phyloP scores from a whole-genome alignment of 2,888 invertebrate species.

The Drosophila leonis region DNA sequence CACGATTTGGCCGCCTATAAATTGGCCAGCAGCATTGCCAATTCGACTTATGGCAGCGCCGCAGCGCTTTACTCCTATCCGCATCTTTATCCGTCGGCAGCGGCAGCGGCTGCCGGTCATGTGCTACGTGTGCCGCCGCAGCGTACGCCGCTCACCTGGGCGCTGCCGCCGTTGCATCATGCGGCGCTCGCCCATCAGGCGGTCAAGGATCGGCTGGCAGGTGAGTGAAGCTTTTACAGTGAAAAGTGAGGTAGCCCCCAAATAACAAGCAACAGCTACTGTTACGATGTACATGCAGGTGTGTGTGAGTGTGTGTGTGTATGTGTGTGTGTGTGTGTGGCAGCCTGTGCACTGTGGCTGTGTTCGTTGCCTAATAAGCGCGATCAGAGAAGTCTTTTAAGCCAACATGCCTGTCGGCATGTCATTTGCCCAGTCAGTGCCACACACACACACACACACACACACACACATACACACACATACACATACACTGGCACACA shows the following conservation, averaged over 20 bases:
- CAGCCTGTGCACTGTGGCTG: constrained; percentile 10
- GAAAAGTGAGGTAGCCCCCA: constrained; percentile 51
- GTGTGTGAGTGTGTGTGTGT: neutral
- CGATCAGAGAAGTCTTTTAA: constrained; percentile 85
- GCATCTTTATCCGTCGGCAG: constrained; percentile 85
- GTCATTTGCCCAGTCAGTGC: constrained; percentile 66
- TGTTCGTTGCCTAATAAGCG: constrained; percentile 77
- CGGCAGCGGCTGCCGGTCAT: constrained; percentile 86
- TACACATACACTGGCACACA: constrained; percentile 12
- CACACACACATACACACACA: constrained; percentile 1
- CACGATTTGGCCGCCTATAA: constrained; percentile 85
- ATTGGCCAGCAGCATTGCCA: constrained; percentile 84
- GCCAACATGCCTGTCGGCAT: constrained; percentile 83
- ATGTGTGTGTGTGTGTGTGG: constrained; percentile 1
- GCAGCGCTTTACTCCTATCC: constrained; percentile 85
- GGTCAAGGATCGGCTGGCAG: constrained; percentile 93
- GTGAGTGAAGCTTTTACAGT: constrained; percentile 86
- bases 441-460: constrained; percentile 24
- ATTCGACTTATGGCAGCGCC: constrained; percentile 84
- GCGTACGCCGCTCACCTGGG: constrained; percentile 85
- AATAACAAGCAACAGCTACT: constrained; percentile 49
- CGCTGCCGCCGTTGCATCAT: constrained; percentile 86
- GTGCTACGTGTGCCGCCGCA: constrained; percentile 94
- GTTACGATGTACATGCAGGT: constrained; percentile 25
- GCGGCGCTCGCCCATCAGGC: constrained; percentile 93